phyloP scores from a whole-genome alignment of 2,888 invertebrate genomes.

The Brassicogethes aeneus region DNA sequence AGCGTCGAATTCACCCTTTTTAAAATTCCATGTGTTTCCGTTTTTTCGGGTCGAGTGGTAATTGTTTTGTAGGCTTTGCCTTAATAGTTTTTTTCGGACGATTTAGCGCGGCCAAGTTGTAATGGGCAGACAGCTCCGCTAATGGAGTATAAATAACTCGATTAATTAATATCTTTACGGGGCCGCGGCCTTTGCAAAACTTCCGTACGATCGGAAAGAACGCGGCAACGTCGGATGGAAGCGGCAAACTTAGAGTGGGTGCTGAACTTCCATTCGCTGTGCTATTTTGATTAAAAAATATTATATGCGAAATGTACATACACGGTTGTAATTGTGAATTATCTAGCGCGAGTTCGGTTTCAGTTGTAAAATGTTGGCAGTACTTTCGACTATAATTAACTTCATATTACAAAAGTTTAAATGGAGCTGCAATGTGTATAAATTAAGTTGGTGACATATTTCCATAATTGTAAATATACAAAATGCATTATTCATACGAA shows the following conservation, averaged over 20 bases:
- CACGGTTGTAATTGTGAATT: not conserved
- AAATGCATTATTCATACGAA: slow-evolving; percentile 9
- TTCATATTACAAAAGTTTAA: slow-evolving; percentile 8
- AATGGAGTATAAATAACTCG: slow-evolving; percentile 19
- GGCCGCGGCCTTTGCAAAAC: too few relatives aligned
- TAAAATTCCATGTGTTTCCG: too few relatives aligned
- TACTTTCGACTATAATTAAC: not conserved
- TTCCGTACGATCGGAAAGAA: too few relatives aligned
- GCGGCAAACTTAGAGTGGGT: too few relatives aligned
- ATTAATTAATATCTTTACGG: slow-evolving; percentile 16
- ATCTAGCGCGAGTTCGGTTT: not conserved
- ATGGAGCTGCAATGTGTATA: slow-evolving; percentile 6
- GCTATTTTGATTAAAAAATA: too few relatives aligned
- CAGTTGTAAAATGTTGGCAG: not conserved
- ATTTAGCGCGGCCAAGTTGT: slow-evolving; percentile 17
- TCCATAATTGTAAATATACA: slow-evolving; percentile 12
- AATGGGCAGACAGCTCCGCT: slow-evolving; percentile 16
- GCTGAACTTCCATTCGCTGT: too few relatives aligned
- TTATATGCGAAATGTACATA: too few relatives aligned
- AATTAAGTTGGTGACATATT: slow-evolving; percentile 9
- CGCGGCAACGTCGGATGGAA: too few relatives aligned
- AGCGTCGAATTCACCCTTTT: too few relatives aligned
- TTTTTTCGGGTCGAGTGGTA: not conserved
- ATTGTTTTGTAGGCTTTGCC: slow-evolving; percentile 8
- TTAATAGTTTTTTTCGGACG: slow-evolving; percentile 22